Evolutionary conservation across 2,888 invertebrate species (phyloP).

Genomic region (Scaeva pyrastri): DNA sequence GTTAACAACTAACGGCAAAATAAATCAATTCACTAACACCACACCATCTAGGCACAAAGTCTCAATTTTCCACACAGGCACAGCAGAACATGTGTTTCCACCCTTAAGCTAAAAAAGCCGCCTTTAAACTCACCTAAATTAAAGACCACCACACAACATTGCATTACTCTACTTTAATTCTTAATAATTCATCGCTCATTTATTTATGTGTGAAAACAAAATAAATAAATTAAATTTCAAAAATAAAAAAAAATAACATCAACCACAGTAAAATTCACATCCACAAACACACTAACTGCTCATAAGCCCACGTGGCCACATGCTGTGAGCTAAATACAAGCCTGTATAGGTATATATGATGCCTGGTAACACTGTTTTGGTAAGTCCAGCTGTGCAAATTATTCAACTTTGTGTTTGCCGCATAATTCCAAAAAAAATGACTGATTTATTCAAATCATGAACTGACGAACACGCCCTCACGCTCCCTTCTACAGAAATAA

Average conservation of each 20-base stretch:
- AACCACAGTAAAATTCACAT: conserved; percentile 19
- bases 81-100: too few species aligned
- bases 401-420: conserved; percentile 44
- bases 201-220: background rate
- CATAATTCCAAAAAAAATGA: conserved; percentile 21
- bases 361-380: background rate
- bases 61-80: too few species aligned
- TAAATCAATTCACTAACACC: too few species aligned
- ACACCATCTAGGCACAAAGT: too few species aligned
- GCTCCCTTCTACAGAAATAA: conserved; percentile 5
- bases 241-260: too few species aligned
- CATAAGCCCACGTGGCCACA: background rate
- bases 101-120: too few species aligned
- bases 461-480: conserved; percentile 37
- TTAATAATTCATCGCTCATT: background rate
- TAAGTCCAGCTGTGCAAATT: conserved; percentile 38
- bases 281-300: background rate
- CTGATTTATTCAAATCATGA: conserved; percentile 70
- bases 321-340: background rate
- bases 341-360: too few species aligned
- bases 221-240: background rate
- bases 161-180: background rate
- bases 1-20: too few species aligned
- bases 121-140: too few species aligned
- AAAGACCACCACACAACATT: background rate